Conservation (phyloP, 2,113 vertebrate genomes). For the Mormyrus iriodes region DNA sequence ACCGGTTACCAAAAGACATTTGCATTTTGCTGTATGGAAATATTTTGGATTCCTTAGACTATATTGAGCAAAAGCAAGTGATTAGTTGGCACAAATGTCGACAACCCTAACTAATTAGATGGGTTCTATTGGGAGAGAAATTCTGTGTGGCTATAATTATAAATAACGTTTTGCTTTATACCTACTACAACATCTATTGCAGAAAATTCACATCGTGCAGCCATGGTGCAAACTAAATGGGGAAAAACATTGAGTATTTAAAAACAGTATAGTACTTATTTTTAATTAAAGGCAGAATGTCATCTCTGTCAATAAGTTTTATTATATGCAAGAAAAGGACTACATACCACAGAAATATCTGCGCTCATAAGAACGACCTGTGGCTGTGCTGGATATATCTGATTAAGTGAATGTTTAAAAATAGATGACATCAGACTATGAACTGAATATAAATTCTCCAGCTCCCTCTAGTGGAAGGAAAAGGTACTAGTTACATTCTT, state of each 20-base stretch:
- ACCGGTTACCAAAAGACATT: too few species aligned
- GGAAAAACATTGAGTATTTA: not conserved
- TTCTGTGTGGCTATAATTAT: too few species aligned
- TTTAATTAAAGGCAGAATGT: not conserved
- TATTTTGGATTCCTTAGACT: too few species aligned
- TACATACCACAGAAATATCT: not conserved
- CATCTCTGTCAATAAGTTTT: not conserved
- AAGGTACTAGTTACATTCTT: not conserved
- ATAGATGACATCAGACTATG: not conserved
- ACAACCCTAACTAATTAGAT: not conserved
- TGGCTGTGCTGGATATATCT: not conserved
- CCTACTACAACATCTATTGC: not conserved
- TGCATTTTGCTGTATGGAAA: too few species aligned
- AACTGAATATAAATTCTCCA: not conserved
- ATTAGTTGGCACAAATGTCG: not conserved
- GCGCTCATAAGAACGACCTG: not conserved
- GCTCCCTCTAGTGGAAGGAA: conserved; percentile 1
- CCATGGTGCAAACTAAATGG: not conserved
- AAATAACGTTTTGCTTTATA: not conserved
- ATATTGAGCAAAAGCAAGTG: not conserved
- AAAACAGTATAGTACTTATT: not conserved
- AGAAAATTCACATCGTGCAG: not conserved
- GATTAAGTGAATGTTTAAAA: not conserved
- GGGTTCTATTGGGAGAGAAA: not conserved
- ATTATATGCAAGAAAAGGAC: not conserved